These are phyloP conservation scores for Rhagologus leucostigma DNA, from an alignment of 2,113 vertebrate genomes.

Conservation along the genomic window DNA sequence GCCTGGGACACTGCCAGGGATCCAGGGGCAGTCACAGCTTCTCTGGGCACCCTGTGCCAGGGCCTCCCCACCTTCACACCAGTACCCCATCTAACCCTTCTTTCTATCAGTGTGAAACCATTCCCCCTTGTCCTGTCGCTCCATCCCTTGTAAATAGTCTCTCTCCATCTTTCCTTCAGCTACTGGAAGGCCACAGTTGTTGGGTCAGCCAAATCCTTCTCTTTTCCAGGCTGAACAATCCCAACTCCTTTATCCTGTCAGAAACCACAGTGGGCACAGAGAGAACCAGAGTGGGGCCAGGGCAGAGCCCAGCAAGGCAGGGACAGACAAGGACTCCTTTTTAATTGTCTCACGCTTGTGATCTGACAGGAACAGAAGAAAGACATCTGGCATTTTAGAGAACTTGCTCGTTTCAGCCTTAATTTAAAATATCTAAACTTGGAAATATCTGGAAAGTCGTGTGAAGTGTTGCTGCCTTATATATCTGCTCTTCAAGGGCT, in stretches of 20 bases:
- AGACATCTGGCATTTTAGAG: neutral
- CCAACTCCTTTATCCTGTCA: neutral
- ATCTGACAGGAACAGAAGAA: neutral
- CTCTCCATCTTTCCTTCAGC: neutral
- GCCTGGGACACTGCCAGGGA: neutral
- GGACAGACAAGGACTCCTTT: neutral
- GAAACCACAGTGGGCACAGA: neutral
- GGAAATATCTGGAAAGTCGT: neutral
- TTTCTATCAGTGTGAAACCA: neutral
- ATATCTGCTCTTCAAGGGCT: neutral
- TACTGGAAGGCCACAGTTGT: neutral
- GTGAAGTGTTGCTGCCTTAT: neutral
- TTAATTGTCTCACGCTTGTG: neutral
- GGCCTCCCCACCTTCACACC: neutral
- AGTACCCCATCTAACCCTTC: rapidly evolving
- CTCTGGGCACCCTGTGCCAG: neutral
- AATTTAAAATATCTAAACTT: neutral
- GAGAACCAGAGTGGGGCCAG: neutral
- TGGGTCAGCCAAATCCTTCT: neutral
- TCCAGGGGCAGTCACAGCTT: neutral
- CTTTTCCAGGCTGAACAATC: neutral
- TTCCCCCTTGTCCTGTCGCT: neutral
- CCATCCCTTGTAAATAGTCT: neutral
- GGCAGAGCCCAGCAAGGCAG: neutral
- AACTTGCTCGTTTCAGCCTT: neutral